Conservation (phyloP, 2,888 invertebrate genomes). For the Idaea biselata region DNA sequence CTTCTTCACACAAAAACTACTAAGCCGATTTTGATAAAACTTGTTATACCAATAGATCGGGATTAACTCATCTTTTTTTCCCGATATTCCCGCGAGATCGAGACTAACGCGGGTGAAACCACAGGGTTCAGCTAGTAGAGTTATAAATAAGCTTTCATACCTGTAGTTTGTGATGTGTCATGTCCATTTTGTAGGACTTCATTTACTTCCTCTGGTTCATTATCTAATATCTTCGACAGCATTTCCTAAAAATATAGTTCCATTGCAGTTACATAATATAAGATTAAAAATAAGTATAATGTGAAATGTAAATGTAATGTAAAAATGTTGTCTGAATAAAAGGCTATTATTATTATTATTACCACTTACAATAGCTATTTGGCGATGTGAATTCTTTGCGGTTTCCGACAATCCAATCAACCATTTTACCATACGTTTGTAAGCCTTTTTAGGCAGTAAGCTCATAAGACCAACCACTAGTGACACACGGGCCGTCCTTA, state of each 20-base stretch:
- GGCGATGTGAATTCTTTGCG: constrained; percentile 57
- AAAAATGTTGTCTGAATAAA: too few relatives aligned
- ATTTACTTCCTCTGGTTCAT: constrained; percentile 50
- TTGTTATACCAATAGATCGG: too few relatives aligned
- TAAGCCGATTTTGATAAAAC: too few relatives aligned
- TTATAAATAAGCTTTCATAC: not conserved
- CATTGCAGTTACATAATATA: not conserved
- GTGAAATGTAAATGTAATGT: too few relatives aligned
- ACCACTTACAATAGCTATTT: constrained; percentile 63
- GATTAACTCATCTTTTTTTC: too few relatives aligned
- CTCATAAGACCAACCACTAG: constrained; percentile 68
- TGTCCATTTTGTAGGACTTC: constrained; percentile 11
- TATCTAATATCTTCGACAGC: constrained; percentile 51
- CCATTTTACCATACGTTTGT: constrained; percentile 59
- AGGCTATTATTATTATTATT: too few relatives aligned
- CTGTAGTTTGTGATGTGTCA: constrained; percentile 15
- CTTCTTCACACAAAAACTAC: too few relatives aligned
- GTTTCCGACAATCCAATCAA: constrained; percentile 59
- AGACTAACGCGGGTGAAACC: too few relatives aligned
- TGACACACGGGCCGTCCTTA: constrained; percentile 56
- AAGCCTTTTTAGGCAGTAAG: constrained; percentile 55
- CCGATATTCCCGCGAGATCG: too few relatives aligned
- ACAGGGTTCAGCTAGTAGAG: too few relatives aligned
- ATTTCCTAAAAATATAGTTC: constrained; percentile 50
- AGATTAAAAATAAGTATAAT: too few relatives aligned